Percentiles rank a stretch among this genome's conserved stretches.
These are phyloP conservation scores for Scaptomyza reducta DNA, from an alignment of 2,888 invertebrate genomes.

Conservation along the genomic window DNA sequence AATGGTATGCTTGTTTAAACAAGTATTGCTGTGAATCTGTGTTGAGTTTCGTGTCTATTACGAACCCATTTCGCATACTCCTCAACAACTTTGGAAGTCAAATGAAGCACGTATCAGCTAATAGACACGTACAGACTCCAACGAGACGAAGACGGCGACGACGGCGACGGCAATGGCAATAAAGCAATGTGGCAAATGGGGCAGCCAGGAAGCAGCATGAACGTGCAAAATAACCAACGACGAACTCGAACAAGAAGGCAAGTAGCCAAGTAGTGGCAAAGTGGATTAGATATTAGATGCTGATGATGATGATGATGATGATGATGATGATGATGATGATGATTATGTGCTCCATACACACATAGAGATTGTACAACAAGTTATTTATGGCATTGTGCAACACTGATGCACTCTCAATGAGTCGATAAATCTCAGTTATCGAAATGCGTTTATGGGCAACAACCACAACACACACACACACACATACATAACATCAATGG, in stretches of 20 bases:
- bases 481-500: too few relatives aligned
- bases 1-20: too few relatives aligned
- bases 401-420: constrained; percentile 4
- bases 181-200: constrained; percentile 64
- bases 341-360: too few relatives aligned
- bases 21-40: too few relatives aligned
- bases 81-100: constrained; percentile 3
- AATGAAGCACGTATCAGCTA: constrained; percentile 72
- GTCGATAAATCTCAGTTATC: constrained; percentile 46
- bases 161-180: constrained; percentile 47
- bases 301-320: too few relatives aligned
- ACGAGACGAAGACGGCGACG: not conserved
- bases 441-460: not conserved
- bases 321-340: not conserved
- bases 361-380: constrained; percentile 12
- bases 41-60: constrained; percentile 45
- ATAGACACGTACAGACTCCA: constrained; percentile 63
- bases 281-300: constrained; percentile 38
- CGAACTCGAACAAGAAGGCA: too few relatives aligned
- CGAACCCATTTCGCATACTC: constrained; percentile 41
- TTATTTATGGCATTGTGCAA: constrained; percentile 27
- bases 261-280: too few relatives aligned
- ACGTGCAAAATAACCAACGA: too few relatives aligned
- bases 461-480: too few relatives aligned
- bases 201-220: too few relatives aligned